Evolutionary conservation across 2,797 vertebrate species (phyloP).

Genomic region (Emydoidea blandingii): DNA sequence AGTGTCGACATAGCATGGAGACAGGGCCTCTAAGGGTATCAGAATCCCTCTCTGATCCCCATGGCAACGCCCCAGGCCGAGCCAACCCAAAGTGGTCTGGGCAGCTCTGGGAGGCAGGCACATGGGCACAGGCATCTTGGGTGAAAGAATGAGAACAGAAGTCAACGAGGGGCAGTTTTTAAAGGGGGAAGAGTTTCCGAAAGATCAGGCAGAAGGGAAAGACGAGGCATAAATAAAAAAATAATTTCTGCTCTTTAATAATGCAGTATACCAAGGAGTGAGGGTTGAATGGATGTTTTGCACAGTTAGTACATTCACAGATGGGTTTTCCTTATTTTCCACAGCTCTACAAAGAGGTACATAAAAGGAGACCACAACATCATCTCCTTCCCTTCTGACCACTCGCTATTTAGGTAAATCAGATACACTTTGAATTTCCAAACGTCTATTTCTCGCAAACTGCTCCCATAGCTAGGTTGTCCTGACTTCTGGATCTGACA

Average conservation of each 20-base stretch:
- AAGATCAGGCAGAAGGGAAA: background rate
- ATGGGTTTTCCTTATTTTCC: rapidly evolving
- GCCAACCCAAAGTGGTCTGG: too few relatives aligned
- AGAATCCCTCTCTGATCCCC: too few relatives aligned
- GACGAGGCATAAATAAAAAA: background rate
- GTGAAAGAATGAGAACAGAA: too few relatives aligned
- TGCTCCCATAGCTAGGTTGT: background rate
- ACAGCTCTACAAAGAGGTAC: constrained; percentile 39
- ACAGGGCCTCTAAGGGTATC: too few relatives aligned
- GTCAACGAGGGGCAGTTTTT: background rate
- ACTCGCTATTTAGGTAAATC: background rate
- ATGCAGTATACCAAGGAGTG: background rate
- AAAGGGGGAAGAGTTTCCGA: background rate
- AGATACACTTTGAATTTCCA: background rate
- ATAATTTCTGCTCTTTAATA: background rate
- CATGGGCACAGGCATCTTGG: background rate
- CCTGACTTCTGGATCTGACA: background rate
- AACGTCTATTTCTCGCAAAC: background rate
- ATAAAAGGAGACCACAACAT: background rate
- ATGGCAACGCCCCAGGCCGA: too few relatives aligned
- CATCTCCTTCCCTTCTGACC: background rate
- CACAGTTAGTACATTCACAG: background rate
- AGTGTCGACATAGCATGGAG: too few relatives aligned
- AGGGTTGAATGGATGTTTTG: background rate
- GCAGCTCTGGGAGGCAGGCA: too few relatives aligned